Base-by-base conservation (phyloP, 2,113 vertebrate genomes). In the Oophaga pumilio region DNA sequence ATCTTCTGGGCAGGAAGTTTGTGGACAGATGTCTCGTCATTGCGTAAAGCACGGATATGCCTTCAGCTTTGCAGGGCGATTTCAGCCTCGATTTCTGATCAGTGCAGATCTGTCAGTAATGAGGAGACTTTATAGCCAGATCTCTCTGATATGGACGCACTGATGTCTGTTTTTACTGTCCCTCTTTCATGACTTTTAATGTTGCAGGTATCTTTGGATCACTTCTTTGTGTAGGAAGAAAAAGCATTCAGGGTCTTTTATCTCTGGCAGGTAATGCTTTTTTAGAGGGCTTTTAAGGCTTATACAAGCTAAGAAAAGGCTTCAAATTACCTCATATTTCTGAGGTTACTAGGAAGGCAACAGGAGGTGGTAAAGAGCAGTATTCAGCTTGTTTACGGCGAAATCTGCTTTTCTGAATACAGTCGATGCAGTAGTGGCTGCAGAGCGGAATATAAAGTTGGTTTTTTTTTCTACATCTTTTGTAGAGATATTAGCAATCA, bases 1-100 rank as follows among this genome's bases (percentile, higher is more conserved):
- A 78, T 76, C 74, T 76, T 76, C 24, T n/a, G 50, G 50, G 76
- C 76, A 59, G 76, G 76, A 28, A 28, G 53, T 79, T 79, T 26
- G 76, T 79, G 76, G 24, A 24, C 14, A 24, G 50, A 59, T 79
- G 76, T 59, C 52, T 17, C 1, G n/a, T 4, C 22, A 24, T 50
- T 24, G 22, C n/a, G 14, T 14, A 79, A 28, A 17, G 7, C 15
- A 43, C 33, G 2, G 33, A 43, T n/a, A 9, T 24, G 9, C 9
- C 50, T 52, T 18, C 50, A 20, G 76, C 50, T 15, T 50, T 33
- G 69, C 28, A 73, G 69, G 9, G 69, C 28, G 6, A 18, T 43
- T 73, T 73, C 1, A 11, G 10, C n/a, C 22, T 77, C 1, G 2
- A 9, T 0, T 24, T 56, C 20, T 24, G 50, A 74, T 49, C 33